Conservation (phyloP, 2,888 invertebrate genomes). For the Nasonia oneida region DNA sequence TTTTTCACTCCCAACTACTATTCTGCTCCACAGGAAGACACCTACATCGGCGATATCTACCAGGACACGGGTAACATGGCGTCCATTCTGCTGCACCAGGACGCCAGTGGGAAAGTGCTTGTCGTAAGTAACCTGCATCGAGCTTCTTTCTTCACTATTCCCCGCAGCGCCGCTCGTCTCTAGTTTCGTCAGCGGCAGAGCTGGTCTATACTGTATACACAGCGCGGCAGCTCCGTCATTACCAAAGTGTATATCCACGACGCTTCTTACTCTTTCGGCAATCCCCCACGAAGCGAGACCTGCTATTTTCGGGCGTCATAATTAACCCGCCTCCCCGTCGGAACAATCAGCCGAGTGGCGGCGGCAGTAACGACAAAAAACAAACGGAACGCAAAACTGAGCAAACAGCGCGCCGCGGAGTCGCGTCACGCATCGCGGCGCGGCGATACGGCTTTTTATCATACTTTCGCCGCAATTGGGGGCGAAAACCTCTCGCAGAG, state of each 20-base stretch:
- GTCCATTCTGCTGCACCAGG: constrained; percentile 90
- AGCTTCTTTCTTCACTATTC: background rate
- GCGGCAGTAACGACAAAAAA: constrained; percentile 25
- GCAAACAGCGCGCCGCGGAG: background rate
- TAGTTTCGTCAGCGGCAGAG: background rate
- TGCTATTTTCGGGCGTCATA: constrained; percentile 40
- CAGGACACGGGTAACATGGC: constrained; percentile 94
- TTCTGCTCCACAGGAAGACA: constrained; percentile 78
- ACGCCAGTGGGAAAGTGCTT: constrained; percentile 89
- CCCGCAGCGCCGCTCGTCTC: background rate
- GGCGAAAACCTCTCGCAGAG: constrained; percentile 11
- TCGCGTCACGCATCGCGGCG: background rate
- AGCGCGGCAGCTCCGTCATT: background rate
- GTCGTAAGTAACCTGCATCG: constrained; percentile 85
- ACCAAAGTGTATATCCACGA: constrained; percentile 3
- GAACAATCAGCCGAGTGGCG: constrained; percentile 50
- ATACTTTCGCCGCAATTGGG: constrained; percentile 43
- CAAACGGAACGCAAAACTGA: constrained; percentile 51
- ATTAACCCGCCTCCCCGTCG: constrained; percentile 39
- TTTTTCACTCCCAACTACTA: background rate
- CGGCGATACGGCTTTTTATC: constrained; percentile 50
- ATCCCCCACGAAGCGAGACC: background rate
- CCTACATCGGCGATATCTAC: constrained; percentile 91
- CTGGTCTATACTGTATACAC: background rate
- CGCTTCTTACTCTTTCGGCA: background rate